Conservation (phyloP, 2,888 invertebrate genomes). For the Synanthedon myopaeformis region DNA sequence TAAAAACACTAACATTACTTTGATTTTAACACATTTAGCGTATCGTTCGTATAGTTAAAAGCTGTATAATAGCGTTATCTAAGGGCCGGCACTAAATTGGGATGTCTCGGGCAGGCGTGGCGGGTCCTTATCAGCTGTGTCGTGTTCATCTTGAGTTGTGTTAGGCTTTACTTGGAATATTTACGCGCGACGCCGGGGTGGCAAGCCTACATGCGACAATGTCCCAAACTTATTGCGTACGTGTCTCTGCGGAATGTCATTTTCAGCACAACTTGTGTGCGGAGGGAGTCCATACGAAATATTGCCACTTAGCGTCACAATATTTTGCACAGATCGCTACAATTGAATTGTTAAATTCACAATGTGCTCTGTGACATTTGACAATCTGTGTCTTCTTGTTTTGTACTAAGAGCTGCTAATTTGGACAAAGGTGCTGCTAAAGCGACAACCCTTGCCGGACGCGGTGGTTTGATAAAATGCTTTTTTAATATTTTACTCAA, state of each 20-base stretch:
- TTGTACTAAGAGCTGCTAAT: no score
- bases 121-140: constrained; percentile 62
- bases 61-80: constrained; percentile 70
- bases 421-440: constrained; percentile 11
- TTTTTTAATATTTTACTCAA: constrained; percentile 57
- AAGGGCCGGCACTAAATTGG: constrained; percentile 65
- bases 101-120: constrained; percentile 61
- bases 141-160: constrained; percentile 70
- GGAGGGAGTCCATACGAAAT: constrained; percentile 9
- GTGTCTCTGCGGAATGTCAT: constrained; percentile 8
- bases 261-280: constrained; percentile 16
- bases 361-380: no score
- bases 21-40: constrained; percentile 65
- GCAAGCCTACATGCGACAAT: constrained; percentile 49
- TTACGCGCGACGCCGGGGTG: constrained; percentile 54
- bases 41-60: constrained; percentile 67
- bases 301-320: not conserved
- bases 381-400: no score
- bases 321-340: no score
- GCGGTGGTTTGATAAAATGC: constrained; percentile 64
- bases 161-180: constrained; percentile 66
- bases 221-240: constrained; percentile 48
- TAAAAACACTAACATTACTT: constrained; percentile 45
- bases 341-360: no score
- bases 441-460: constrained; percentile 62